Evolutionary conservation across 2,797 vertebrate species (phyloP), one percentile per base, ranked within the genome.

Genomic region (Sebastiscus tertius): DNA sequence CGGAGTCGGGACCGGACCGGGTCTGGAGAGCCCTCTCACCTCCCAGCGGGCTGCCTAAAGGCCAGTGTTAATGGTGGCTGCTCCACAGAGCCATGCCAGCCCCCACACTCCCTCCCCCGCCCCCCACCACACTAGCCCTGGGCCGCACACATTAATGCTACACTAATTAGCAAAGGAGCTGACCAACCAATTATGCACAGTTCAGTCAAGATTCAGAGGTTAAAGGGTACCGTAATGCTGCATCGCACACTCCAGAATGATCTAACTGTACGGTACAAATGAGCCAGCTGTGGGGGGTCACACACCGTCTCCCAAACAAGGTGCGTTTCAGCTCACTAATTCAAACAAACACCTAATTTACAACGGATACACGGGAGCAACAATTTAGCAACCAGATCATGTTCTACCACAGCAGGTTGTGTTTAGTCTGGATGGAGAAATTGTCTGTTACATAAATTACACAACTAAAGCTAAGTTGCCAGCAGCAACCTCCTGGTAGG

Each of bases 171-270:
- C 90, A 88, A 91, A 88, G 89, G 86, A 94, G 92, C 85, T 93
- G 93, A 94, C 93, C 93, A 91, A 87, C 91, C 93, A 93, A 95
- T 96, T 96, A 95, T 90, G 87, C 91, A 94, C 93, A 93, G 93
- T 91, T 95, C 94, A 95, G 78, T 95, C 91, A 92, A 88, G 85
- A 92, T 88, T 69, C 79, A 87, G 87, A 88, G 94, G 95, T 95
- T 90, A 95, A 92, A 93, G 92, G 91, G 66, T 77, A 81, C 75
- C 77, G 68, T 80, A 58, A 77, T 85, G 88, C 87, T 66, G 77
- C 86, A 64, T 85, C 77, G 78, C 84, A 82, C 78, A 87, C 83
- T 77, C 74, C 36, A 62, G 49, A 78, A 83, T 75, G 59, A 76
- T 79, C 68, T 87, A 79, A 85, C 80, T 49, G 83, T 74, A 82